phyloP scores from a whole-genome alignment of 2,113 vertebrate genomes.

The Pterocles gutturalis region DNA sequence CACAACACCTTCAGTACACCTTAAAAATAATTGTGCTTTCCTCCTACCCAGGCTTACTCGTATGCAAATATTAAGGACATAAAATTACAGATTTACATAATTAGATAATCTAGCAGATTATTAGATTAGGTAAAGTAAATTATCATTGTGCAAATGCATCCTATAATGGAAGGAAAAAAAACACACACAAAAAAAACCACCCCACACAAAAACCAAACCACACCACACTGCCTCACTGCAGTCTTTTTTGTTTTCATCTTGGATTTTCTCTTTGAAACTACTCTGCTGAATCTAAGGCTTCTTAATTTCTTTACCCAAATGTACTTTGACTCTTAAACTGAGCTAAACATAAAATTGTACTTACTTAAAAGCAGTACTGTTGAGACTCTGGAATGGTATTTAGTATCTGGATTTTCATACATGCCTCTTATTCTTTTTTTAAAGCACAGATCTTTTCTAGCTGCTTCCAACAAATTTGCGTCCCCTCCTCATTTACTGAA shows the following conservation, averaged over 20 bases:
- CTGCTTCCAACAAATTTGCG: accelerated
- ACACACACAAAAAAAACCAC: background rate
- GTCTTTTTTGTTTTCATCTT: background rate
- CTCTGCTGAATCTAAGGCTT: background rate
- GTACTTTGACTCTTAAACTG: background rate
- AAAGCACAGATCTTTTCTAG: background rate
- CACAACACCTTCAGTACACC: background rate
- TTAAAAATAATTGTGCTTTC: background rate
- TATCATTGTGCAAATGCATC: background rate
- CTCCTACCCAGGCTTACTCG: background rate
- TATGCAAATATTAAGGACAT: background rate
- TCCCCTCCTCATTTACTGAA: background rate
- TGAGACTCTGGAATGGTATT: background rate
- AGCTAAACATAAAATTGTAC: background rate
- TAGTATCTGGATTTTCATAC: background rate
- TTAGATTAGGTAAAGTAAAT: background rate
- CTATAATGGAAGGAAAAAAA: background rate
- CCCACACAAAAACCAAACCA: background rate
- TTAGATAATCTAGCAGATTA: background rate
- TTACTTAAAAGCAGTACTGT: background rate
- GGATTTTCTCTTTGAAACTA: background rate
- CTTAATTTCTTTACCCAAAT: background rate
- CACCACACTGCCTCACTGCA: background rate
- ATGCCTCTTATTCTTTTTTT: background rate
- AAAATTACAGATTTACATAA: background rate